A percentile compares a stretch with the other conserved stretches of the same genome.
These are phyloP conservation scores for Phalanger gymnotis DNA, from an alignment of 2,797 vertebrate genomes.

Conservation along the genomic window DNA sequence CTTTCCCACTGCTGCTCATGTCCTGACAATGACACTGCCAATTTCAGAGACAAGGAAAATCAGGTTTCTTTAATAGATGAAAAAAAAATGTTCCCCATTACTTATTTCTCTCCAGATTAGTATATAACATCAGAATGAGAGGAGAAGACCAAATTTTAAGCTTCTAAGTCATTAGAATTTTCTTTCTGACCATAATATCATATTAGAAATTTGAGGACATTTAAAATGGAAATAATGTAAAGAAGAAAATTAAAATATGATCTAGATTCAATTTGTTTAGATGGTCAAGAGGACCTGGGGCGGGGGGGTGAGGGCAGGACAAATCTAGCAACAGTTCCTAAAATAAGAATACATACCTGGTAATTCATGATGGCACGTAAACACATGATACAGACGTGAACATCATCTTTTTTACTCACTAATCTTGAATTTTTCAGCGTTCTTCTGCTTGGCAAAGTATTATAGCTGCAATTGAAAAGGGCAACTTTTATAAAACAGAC, in stretches of 20 bases:
- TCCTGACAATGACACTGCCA: not conserved
- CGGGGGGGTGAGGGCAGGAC: too few species aligned
- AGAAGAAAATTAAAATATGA: not conserved
- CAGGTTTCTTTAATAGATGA: not conserved
- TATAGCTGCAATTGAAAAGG: constrained; percentile 88
- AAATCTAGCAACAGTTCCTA: not conserved
- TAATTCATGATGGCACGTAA: constrained; percentile 98
- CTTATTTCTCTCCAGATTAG: not conserved
- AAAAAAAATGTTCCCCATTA: constrained; percentile 1
- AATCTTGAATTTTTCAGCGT: constrained; percentile 96
- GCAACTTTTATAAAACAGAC: constrained; percentile 14
- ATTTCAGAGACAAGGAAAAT: not conserved
- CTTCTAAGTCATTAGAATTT: constrained; percentile 21
- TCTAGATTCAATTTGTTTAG: not conserved
- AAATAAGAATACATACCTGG: constrained; percentile 87
- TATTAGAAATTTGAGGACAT: constrained; percentile 17
- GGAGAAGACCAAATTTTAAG: not conserved
- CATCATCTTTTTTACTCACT: constrained; percentile 97
- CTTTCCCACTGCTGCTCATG: not conserved
- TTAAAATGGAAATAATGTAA: constrained; percentile 23
- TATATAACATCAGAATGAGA: constrained; percentile 29
- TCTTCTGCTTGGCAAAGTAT: constrained; percentile 94
- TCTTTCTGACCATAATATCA: constrained; percentile 1
- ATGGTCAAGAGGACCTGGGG: constrained; percentile 5
- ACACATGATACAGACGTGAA: constrained; percentile 99